These are phyloP conservation scores for Drosophila macrothrix DNA, from an alignment of 2,888 invertebrate genomes.

Conservation along the genomic window DNA sequence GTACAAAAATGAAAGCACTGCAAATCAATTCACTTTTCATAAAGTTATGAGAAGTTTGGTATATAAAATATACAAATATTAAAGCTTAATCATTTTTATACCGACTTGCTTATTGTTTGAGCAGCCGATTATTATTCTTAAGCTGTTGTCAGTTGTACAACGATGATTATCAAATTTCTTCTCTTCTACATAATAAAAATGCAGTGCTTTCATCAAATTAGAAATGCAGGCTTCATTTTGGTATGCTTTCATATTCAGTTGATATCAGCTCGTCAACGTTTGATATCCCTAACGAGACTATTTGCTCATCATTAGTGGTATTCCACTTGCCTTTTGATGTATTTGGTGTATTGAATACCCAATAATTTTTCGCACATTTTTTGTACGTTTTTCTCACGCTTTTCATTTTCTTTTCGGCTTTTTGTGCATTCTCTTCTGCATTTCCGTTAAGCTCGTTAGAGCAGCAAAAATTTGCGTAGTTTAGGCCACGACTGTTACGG, in stretches of 20 bases:
- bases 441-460: conserved; percentile 72
- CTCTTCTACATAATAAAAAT: neutral
- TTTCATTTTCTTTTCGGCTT: conserved; percentile 9
- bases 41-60: neutral
- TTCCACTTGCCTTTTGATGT: conserved; percentile 10
- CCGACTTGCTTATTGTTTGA: neutral
- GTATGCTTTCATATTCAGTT: conserved; percentile 19
- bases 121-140: neutral
- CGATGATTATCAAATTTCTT: neutral
- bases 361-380: conserved; percentile 48
- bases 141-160: neutral
- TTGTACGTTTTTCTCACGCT: conserved; percentile 7
- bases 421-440: conserved; percentile 45
- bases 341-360: conserved; percentile 49
- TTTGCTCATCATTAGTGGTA: conserved; percentile 66
- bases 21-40: neutral
- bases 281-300: conserved; percentile 57
- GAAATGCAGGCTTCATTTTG: conserved; percentile 1
- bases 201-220: neutral
- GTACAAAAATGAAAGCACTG: neutral
- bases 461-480: conserved; percentile 50
- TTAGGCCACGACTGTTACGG: conserved; percentile 36
- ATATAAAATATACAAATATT: neutral
- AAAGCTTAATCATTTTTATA: neutral
- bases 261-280: conserved; percentile 34